Evolutionary conservation across 2,888 invertebrate genomes (phyloP).

Genomic region (Agonopterix subpropinquella): DNA sequence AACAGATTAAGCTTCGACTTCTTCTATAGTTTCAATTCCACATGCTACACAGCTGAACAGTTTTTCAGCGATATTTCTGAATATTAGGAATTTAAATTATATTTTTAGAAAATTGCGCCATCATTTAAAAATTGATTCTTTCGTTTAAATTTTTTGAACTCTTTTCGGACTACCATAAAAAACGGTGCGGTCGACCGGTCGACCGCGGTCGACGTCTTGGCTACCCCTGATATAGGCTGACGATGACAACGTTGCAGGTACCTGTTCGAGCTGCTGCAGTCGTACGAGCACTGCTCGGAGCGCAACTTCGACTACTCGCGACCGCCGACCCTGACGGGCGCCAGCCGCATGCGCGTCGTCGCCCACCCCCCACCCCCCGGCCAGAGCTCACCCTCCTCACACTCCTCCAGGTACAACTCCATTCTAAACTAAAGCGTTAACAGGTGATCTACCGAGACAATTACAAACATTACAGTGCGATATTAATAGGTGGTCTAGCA

Average conservation of each 20-base stretch:
- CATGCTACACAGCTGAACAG: too few species aligned
- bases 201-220: too few species aligned
- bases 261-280: conserved; percentile 82
- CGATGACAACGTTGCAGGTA: conserved; percentile 42
- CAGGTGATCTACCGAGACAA: background rate
- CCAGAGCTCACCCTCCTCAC: conserved; percentile 11
- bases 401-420: conserved; percentile 17
- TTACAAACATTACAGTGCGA: background rate
- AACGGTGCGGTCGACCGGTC: too few species aligned
- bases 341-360: conserved; percentile 28
- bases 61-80: too few species aligned
- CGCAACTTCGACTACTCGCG: conserved; percentile 49
- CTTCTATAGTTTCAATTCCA: too few species aligned
- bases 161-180: too few species aligned
- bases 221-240: too few species aligned
- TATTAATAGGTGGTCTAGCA: background rate
- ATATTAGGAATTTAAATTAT: too few species aligned
- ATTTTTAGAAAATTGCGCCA: too few species aligned
- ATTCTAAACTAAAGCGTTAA: conserved; percentile 2
- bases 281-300: conserved; percentile 71
- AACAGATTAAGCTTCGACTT: too few species aligned
- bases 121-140: too few species aligned
- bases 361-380: conserved; percentile 6
- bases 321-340: conserved; percentile 32
- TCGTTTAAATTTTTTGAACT: too few species aligned